Percentiles rank a stretch among this genome's conserved stretches.
These are phyloP conservation scores for Polyploca ridens DNA, from an alignment of 2,888 invertebrate species.

Conservation along the genomic window DNA sequence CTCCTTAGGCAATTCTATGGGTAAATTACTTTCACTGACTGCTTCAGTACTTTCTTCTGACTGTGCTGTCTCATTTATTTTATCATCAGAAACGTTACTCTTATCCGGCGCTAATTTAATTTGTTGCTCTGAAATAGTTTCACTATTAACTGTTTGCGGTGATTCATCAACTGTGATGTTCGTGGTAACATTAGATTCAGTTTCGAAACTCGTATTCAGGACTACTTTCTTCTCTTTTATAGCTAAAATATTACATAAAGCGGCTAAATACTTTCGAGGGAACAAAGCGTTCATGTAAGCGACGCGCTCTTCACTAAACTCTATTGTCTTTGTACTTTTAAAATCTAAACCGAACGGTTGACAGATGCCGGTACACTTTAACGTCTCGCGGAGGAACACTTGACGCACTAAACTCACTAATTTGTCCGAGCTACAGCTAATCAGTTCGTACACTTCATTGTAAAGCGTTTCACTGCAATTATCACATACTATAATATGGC, in stretches of 20 bases:
- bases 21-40: constrained; percentile 47
- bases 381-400: constrained; percentile 85
- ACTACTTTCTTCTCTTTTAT: constrained; percentile 87
- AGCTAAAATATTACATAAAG: constrained; percentile 91
- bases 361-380: constrained; percentile 86
- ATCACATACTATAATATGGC: constrained; percentile 89
- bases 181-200: constrained; percentile 76
- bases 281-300: constrained; percentile 87
- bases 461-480: constrained; percentile 90
- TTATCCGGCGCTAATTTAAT: constrained; percentile 65
- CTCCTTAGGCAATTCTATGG: constrained; percentile 61
- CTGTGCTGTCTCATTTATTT: constrained; percentile 60
- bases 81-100: constrained; percentile 64
- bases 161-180: constrained; percentile 74
- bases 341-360: constrained; percentile 86
- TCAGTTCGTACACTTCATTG: constrained; percentile 88
- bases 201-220: constrained; percentile 86
- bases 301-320: constrained; percentile 76
- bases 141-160: constrained; percentile 58
- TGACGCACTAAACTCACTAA: constrained; percentile 86
- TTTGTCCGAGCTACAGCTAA: constrained; percentile 88
- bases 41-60: constrained; percentile 61
- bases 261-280: constrained; percentile 88
- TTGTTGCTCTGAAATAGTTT: constrained; percentile 67
- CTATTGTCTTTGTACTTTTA: constrained; percentile 82